Conservation (phyloP, 23 tunicate species). For the Clavelina lepadiformis region DNA sequence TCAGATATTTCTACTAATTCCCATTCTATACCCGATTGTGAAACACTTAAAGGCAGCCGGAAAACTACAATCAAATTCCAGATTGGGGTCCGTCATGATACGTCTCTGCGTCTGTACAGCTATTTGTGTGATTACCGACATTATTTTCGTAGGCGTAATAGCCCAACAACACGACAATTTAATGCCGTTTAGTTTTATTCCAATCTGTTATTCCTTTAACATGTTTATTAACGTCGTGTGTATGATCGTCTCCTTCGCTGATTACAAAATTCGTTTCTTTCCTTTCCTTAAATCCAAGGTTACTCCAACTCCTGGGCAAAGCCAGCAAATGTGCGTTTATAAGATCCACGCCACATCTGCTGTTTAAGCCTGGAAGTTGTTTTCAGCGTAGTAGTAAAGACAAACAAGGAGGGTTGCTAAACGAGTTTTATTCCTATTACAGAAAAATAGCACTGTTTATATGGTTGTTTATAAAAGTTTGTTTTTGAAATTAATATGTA, state of each 20-base stretch:
- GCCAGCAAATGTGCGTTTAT: no score
- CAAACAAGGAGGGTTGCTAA: no score
- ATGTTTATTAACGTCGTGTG: slow-evolving; percentile 6
- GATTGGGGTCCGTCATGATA: slow-evolving; percentile 13
- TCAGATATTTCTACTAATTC: slow-evolving; percentile 15
- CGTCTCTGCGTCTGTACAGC: slow-evolving; percentile 15
- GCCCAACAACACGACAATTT: slow-evolving; percentile 1
- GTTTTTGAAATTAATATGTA: no score
- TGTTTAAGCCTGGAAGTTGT: no score
- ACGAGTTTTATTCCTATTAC: no score
- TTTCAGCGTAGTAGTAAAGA: no score
- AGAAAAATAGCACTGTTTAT: no score
- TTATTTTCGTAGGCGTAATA: slow-evolving; percentile 5
- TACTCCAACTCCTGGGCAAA: no score
- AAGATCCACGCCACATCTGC: no score
- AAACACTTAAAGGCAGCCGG: slow-evolving; percentile 15
- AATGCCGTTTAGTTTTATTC: slow-evolving; percentile 24
- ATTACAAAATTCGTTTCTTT: slow-evolving; percentile 4
- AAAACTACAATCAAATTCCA: slow-evolving; percentile 4
- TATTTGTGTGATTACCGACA: slow-evolving; percentile 13
- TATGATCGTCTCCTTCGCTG: slow-evolving; percentile 10
- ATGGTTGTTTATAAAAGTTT: no score
- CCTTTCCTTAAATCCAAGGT: no score
- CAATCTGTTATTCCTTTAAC: slow-evolving; percentile 23
- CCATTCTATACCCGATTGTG: slow-evolving; percentile 18